Evolutionary conservation across 2,888 invertebrate genomes (phyloP), one percentile per base, ranked within the genome.

Genomic region (Dryobota labecula): DNA sequence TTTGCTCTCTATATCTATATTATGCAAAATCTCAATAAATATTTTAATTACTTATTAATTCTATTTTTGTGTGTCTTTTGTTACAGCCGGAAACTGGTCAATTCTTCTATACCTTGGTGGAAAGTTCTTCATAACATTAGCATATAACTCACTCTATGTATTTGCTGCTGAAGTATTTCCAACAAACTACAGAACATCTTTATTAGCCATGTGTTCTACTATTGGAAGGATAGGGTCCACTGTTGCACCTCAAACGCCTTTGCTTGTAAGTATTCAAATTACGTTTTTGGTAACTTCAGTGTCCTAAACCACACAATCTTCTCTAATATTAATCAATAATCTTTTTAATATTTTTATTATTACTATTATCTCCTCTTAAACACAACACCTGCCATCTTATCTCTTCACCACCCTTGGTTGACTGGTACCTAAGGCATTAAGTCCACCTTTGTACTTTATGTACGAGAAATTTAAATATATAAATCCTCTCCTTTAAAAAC

Each of bases 111-210:
- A 97, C 86, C 92, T 97, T 18, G 94, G 96, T 1, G 97, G 97
- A 1, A 97, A 97, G 91, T 97, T 97, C 91, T 97, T 97, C 87
- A 97, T 97, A 62, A 97, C 97, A 0, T 94, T 97, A 54, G 97
- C 97, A 0, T 97, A 97, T 89, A 96, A 97, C 51, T 96, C 97
- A 0, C 89, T 97, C n/a, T 97, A 97, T 87, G 96, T 97, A 41
- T 97, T 97, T 84, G 97, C 97, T 0, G 97, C 97, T 18, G 97
- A 97, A 92, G 96, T 97, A 71, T 97, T 97, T 87, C 97, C 97
- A 0, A 97, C 97, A 0, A 96, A 96, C 82, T 95, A 97, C 78
- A 94, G 97, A 66, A 97, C 97, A 18, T 97, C 97, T 0, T 88
- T 97, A 63, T 93, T 97, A 81, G 97, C 97, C 0, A 95, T 96